These are phyloP conservation scores for Pimpla rufipes DNA, from an alignment of 2,888 invertebrate species.

Conservation along the genomic window DNA sequence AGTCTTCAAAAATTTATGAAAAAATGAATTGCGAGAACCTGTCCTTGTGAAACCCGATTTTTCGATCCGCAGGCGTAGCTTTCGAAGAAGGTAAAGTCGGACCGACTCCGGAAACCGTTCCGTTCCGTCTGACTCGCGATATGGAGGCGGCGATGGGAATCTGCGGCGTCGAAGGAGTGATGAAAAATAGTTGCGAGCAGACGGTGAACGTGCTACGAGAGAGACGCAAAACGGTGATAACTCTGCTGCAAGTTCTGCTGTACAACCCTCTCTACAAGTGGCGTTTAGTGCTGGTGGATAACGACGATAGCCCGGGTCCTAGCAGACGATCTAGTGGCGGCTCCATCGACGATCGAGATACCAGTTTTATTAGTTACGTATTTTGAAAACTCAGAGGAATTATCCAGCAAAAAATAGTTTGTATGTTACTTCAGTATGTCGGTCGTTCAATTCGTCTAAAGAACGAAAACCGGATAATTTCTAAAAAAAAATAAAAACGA, in stretches of 20 bases:
- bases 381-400: not conserved
- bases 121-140: constrained; percentile 97
- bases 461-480: no score
- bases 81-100: constrained; percentile 97
- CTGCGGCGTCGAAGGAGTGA: constrained; percentile 95
- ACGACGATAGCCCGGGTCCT: constrained; percentile 82
- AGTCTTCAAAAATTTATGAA: not conserved
- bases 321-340: constrained; percentile 61
- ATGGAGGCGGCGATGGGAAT: constrained; percentile 97
- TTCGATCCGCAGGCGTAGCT: constrained; percentile 91
- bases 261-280: constrained; percentile 98
- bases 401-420: not conserved
- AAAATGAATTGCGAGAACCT: not conserved
- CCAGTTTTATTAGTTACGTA: no score
- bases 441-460: no score
- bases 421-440: no score
- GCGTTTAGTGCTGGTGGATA: constrained; percentile 90
- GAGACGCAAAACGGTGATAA: constrained; percentile 93
- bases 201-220: constrained; percentile 94
- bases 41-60: not conserved
- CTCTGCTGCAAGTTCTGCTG: constrained; percentile 95
- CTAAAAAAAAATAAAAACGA: no score
- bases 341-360: constrained; percentile 63
- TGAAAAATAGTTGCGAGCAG: constrained; percentile 95
- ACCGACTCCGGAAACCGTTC: constrained; percentile 97